Evolutionary conservation across 2,113 vertebrate species (phyloP).

Genomic region (Coregonus clupeaformis): DNA sequence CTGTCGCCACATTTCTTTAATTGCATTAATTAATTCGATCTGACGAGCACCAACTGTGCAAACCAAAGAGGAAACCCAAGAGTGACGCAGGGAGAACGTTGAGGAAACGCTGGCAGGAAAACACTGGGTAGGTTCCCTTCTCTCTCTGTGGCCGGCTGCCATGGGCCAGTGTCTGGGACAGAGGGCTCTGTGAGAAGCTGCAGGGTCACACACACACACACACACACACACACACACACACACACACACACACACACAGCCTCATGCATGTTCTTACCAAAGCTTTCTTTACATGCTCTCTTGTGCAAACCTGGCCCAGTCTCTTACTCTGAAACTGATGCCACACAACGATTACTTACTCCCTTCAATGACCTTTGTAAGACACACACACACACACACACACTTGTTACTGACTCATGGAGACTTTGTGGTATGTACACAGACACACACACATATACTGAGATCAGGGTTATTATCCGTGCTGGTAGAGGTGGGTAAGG

Average conservation of each 20-base stretch:
- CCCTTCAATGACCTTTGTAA: too few species aligned
- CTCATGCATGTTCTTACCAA: neutral
- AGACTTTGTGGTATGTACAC: neutral
- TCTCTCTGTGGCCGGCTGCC: constrained; percentile 1
- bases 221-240: constrained; percentile 17
- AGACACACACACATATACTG: constrained; percentile 1
- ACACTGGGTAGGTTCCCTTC: neutral
- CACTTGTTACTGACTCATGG: neutral
- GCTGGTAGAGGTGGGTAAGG: neutral
- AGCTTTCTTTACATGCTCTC: too few species aligned
- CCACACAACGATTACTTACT: neutral
- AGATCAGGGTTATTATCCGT: neutral
- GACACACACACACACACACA: constrained; percentile 3
- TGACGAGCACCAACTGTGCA: constrained; percentile 38
- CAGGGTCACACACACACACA: neutral
- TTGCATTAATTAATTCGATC: constrained; percentile 57
- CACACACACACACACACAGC: constrained; percentile 17
- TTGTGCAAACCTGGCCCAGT: neutral
- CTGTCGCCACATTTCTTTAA: constrained; percentile 55
- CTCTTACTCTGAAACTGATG: neutral
- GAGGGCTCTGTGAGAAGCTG: constrained; percentile 19
- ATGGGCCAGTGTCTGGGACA: constrained; percentile 7
- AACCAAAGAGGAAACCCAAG: neutral
- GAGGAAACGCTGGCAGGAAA: too few species aligned
- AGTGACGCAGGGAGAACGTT: neutral